Base-by-base conservation (phyloP, 2,797 vertebrate genomes). In the Bovichtus diacanthus region DNA sequence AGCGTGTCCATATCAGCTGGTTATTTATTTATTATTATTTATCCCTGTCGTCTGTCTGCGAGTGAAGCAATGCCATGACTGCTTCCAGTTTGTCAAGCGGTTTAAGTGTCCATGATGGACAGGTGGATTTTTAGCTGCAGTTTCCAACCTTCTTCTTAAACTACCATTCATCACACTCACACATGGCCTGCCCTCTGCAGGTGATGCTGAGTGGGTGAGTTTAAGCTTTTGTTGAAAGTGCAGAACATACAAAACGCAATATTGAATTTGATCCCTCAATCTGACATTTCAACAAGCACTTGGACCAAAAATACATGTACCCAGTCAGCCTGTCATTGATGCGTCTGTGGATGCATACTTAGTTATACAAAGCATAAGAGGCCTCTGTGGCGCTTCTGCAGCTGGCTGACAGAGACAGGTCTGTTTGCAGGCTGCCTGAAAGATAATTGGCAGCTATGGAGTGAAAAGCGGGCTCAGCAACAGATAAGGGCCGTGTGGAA, bases 381-480 rank as follows among this genome's bases (percentile, higher is more conserved):
- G 78, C 74, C 81, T 82, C 29, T 8, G 70, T 56, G 49, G 78
- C 51, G n/a, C 76, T 58, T 29, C 55, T 66, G 85, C 87, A 92
- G 85, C 90, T 83, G 88, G 85, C 80, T 83, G 86, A 87, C 87
- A 90, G 87, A 91, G 81, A 76, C 85, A 77, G 79, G 84, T 80
- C 83, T 89, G 86, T 89, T 88, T 88, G 83, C 85, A 70, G 78
- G 78, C 82, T 74, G 87, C 80, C 84, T 72, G 49, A 66, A 71
- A 88, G 84, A 91, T 92, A 91, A 93, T 92, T 95, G 94, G 92
- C 92, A 93, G 88, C 92, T 89, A 75, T 41, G 80, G 85, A 93
- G 90, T 92, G 88, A 94, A 92, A 93, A 94, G 93, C 88, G 75
- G 88, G 88, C 93, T 94, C 93, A 93, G 92, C 92, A 91, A 90